Conservation (phyloP, 2,113 vertebrate genomes). For the Cygnus atratus region DNA sequence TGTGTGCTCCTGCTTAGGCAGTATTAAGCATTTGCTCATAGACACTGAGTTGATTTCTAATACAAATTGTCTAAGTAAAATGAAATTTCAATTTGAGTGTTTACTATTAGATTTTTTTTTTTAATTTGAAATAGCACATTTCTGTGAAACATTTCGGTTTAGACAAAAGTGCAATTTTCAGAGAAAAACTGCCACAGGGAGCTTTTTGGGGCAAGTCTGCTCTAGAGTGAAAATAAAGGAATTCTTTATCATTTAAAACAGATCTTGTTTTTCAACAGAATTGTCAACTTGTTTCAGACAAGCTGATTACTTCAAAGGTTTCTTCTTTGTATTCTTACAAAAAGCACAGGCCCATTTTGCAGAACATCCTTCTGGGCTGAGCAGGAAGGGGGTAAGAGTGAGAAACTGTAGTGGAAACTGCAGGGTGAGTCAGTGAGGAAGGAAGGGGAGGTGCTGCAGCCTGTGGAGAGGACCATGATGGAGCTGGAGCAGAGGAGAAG, state of each 20-base stretch:
- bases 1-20: background rate
- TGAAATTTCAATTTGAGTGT: background rate
- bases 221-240: background rate
- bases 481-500: background rate
- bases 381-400: background rate
- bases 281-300: background rate
- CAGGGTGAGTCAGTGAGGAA: background rate
- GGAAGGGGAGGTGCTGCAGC: background rate
- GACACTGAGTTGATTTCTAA: background rate
- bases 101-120: background rate
- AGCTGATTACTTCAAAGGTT: background rate
- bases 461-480: background rate
- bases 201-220: background rate
- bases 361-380: background rate
- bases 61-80: background rate
- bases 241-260: background rate
- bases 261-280: background rate
- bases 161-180: background rate
- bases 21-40: background rate
- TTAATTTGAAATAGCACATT: background rate
- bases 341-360: background rate
- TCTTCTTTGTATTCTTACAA: background rate
- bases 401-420: background rate
- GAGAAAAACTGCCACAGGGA: background rate
- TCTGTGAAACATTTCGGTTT: background rate